These are phyloP conservation scores for Escarpia spicata DNA, from an alignment of 2,888 invertebrate species.

Conservation along the genomic window DNA sequence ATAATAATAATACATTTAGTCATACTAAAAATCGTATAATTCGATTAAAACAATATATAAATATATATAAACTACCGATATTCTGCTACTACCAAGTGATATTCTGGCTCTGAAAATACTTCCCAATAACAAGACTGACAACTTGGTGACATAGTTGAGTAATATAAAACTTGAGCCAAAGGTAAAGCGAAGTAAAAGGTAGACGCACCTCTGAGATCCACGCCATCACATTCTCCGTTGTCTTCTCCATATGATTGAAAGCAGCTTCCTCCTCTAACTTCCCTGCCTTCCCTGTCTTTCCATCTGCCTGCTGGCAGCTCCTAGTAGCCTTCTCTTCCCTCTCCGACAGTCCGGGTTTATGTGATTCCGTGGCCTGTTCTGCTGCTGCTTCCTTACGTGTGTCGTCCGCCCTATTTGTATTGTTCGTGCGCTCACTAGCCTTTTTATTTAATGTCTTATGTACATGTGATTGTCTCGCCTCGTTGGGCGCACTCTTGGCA, in stretches of 20 bases:
- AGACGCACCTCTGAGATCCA: constrained; percentile 62
- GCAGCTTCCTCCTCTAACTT: constrained; percentile 47
- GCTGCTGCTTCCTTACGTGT: background rate
- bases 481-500: background rate
- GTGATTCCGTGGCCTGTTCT: background rate
- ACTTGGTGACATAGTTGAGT: background rate
- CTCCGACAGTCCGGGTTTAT: background rate
- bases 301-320: background rate
- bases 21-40: no score
- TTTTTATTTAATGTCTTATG: background rate
- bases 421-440: background rate
- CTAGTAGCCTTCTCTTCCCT: background rate
- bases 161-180: background rate
- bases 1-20: no score
- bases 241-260: constrained; percentile 66
- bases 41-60: no score
- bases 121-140: background rate
- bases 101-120: background rate
- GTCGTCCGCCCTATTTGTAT: background rate
- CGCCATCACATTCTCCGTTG: constrained; percentile 78
- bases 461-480: constrained; percentile 16
- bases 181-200: background rate
- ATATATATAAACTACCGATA: background rate
- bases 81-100: background rate
- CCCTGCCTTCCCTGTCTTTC: background rate